Base-by-base conservation (phyloP, 2,888 invertebrate species). In the Drosophila ustulata region DNA sequence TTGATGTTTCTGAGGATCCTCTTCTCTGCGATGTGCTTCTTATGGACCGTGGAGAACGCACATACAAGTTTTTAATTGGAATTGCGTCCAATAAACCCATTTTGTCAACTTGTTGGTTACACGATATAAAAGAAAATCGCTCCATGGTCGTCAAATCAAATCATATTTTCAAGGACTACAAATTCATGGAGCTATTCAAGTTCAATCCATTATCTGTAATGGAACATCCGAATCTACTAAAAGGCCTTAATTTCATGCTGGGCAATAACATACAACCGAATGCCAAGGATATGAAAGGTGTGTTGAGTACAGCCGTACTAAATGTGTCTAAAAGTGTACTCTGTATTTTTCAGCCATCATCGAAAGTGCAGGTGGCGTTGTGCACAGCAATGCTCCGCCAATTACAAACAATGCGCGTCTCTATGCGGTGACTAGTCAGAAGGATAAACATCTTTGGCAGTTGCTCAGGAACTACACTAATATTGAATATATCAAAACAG, bases 41-140 rank as follows among this genome's bases (percentile, higher is more conserved):
- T 3, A 89, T 83, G 83, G 89, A 83, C 41, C 80, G 49, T 25
- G 89, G 88, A 1, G 83, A 89, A 39, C 83, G 89, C 1, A 89
- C 83, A 0, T 89, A 59, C 26, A 83, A 83, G 30, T 89, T 89
- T 30, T 66, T 83, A 7, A 41, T 67, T 4, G 73, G 51, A 1
- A 26, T 84, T 9, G 83, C 83, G 6, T 41, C 51, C 1, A 78
- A 66, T 57, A 89, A 76, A 11, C 83, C 83, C 0, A 59, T 83
- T 11, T 46, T 83, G 3, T 71, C 58, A 8, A 46, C 66, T 4
- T 30, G 52, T 8, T 83, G 83, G 83, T 39, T 83, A 1, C 32
- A 75, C 3, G 41, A 52, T 0, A 26, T 89, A 0, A 78, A 57
- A 30, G 25, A 68, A 7, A 58, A 56, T 0, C 58, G 52, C 7